Evolutionary conservation across 2,113 vertebrate genomes (phyloP), one percentile per base, ranked within the genome.

Genomic region (Pituophis catenifer): DNA sequence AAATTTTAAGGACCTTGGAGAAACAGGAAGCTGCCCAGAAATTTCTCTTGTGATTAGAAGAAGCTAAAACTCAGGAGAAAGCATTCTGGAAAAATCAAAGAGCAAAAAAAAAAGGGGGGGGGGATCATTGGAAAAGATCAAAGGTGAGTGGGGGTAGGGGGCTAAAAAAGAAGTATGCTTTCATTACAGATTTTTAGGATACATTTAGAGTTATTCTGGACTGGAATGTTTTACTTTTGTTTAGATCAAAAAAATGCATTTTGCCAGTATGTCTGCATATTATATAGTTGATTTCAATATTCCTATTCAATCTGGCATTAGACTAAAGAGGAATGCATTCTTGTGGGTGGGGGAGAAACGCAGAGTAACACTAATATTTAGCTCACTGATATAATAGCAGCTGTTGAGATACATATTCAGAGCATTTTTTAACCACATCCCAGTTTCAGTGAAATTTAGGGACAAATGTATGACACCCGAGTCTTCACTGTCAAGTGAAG

Each of bases 301-400:
- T 89, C 55, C 90, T 93, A 38, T 87, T 93, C 89, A 26, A 38
- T 50, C 88, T 95, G 11, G 55, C 9, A 55, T 86, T 92, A 86
- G 52, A n/a, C 11, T 62, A n/a, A 48, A 81, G 75, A 86, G 57
- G 8, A 13, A 93, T 5, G 91, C 90, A 90, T 55, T 75, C 53
- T 88, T 86, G 91, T 86, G 81, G 92, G 93, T 70, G 62, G 70
- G 89, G 94, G 44, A 57, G 13, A 89, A 91, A 92, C 13, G 5
- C 86, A 26, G 94, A 94, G 53, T 44, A 58, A 90, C 93, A 81
- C 15, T 92, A 85, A 95, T 95, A 89, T 81, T 90, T 86, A 93
- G 91, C 91, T 91, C 88, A 57, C 53, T 92, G 4, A 92, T 87
- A 3, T 57, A 93, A 29, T 62, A 87, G 12, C 93, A 90, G 12